These are phyloP conservation scores for Silurus asotus DNA, from an alignment of 2,113 vertebrate genomes.

Conservation along the genomic window DNA sequence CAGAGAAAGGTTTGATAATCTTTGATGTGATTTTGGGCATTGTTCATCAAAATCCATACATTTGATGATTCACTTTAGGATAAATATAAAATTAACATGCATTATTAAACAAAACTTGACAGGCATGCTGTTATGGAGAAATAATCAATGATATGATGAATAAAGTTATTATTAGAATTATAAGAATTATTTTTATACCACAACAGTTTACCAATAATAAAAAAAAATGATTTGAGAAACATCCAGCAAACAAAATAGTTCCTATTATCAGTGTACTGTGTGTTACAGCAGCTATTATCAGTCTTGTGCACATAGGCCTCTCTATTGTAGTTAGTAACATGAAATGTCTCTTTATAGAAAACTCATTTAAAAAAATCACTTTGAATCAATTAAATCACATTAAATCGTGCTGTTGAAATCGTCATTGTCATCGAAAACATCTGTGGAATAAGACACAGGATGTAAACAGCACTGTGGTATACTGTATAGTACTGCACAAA, in stretches of 20 bases:
- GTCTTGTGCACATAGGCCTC: no score
- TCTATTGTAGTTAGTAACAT: no score
- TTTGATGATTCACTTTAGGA: not conserved
- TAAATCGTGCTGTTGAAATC: no score
- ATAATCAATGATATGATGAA: not conserved
- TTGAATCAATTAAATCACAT: not conserved
- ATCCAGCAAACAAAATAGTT: not conserved
- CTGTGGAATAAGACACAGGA: not conserved
- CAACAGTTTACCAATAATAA: not conserved
- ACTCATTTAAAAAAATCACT: not conserved
- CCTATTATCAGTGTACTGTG: no score
- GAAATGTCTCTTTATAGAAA: no score
- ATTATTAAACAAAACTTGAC: not conserved
- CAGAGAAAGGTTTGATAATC: constrained; percentile 29
- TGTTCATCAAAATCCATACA: not conserved
- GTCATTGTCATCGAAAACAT: not conserved
- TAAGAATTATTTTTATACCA: not conserved
- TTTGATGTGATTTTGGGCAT: not conserved
- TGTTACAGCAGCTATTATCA: no score
- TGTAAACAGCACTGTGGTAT: not conserved
- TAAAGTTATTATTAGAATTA: not conserved
- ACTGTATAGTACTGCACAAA: not conserved
- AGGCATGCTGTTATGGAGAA: not conserved
- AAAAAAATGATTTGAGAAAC: not conserved
- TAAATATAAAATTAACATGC: not conserved